Evolutionary conservation across 2,113 vertebrate genomes (phyloP).

Genomic region (Notarius quadriscutis): DNA sequence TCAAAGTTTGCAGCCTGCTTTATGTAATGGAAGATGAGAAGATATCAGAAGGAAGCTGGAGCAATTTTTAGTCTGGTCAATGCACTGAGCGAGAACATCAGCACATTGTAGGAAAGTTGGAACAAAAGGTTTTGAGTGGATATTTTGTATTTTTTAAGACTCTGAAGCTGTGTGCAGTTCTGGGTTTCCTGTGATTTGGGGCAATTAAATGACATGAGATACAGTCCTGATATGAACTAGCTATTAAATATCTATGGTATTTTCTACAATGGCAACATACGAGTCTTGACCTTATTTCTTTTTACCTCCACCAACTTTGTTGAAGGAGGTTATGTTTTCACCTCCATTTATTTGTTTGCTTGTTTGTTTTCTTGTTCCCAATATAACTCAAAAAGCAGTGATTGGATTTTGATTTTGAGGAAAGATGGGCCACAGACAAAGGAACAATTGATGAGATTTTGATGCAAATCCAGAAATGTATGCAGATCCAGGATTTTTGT

Average conservation of each 20-base stretch:
- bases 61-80: not conserved
- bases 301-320: too few relatives aligned
- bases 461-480: too few relatives aligned
- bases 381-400: too few relatives aligned
- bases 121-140: not conserved
- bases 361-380: too few relatives aligned
- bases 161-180: not conserved
- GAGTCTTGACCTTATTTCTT: not conserved
- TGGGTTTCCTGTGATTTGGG: not conserved
- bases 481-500: too few relatives aligned
- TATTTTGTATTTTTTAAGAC: not conserved
- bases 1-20: not conserved
- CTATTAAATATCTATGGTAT: not conserved
- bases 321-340: too few relatives aligned
- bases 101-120: not conserved
- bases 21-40: not conserved
- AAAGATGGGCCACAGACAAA: too few relatives aligned
- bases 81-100: not conserved
- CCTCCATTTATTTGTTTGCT: too few relatives aligned
- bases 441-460: too few relatives aligned
- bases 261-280: not conserved
- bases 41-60: not conserved
- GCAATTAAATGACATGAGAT: not conserved
- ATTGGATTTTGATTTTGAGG: too few relatives aligned
- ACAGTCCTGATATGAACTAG: not conserved